phyloP scores from a whole-genome alignment of 2,888 invertebrate genomes.

The Callyntrura sp. region DNA sequence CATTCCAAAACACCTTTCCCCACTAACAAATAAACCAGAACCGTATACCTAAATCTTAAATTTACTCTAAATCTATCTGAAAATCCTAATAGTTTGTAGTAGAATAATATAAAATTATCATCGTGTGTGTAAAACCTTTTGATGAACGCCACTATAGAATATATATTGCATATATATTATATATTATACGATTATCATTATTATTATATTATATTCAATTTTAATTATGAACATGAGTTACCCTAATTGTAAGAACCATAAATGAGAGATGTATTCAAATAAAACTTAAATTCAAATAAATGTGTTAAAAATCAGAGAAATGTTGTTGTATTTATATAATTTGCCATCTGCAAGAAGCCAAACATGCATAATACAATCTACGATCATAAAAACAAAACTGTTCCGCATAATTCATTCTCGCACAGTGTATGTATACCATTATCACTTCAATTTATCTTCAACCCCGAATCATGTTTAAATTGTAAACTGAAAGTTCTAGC shows the following conservation, averaged over 20 bases:
- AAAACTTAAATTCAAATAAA: conserved; percentile 65
- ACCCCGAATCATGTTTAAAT: no score
- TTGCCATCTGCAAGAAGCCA: no score
- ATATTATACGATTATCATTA: conserved; percentile 9
- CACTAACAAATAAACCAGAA: conserved; percentile 2
- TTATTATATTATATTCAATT: conserved; percentile 32
- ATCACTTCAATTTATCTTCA: no score
- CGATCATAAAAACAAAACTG: no score
- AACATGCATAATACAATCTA: no score
- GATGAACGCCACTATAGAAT: conserved; percentile 57
- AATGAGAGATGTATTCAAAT: conserved; percentile 67
- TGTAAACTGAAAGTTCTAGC: no score
- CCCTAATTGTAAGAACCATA: conserved; percentile 70
- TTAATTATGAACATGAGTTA: conserved; percentile 73
- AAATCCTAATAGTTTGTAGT: conserved; percentile 69
- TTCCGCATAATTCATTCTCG: no score
- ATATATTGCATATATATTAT: conserved; percentile 35
- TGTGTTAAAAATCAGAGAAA: conserved; percentile 52
- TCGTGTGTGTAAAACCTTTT: conserved; percentile 42
- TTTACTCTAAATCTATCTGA: conserved; percentile 42
- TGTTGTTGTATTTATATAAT: neutral
- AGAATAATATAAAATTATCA: conserved; percentile 43
- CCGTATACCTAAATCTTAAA: neutral
- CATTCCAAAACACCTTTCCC: neutral
- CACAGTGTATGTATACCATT: no score